phyloP scores from a whole-genome alignment of 53 echinoderm and acorn worm species.

The Luidia sarsii region DNA sequence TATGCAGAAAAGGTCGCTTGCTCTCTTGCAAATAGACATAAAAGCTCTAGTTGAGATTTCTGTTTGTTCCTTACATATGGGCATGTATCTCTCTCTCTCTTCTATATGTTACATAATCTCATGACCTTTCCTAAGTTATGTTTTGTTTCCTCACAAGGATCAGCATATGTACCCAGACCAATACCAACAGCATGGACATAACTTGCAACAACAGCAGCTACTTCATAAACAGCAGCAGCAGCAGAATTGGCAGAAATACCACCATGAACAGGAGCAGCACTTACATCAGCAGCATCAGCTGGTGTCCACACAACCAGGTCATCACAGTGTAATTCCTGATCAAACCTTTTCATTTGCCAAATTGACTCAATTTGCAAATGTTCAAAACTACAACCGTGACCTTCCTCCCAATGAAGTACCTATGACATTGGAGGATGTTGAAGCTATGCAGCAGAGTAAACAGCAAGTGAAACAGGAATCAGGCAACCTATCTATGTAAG shows the following conservation, averaged over 20 bases:
- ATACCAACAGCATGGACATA: too few relatives aligned
- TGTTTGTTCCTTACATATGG: too few relatives aligned
- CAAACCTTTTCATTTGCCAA: background rate
- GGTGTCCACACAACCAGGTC: background rate
- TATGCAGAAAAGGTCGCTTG: too few relatives aligned
- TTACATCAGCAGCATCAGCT: constrained; percentile 28
- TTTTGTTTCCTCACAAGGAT: too few relatives aligned
- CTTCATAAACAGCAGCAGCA: background rate
- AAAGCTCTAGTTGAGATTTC: too few relatives aligned
- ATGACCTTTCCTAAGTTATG: too few relatives aligned
- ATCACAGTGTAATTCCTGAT: background rate
- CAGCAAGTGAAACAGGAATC: background rate
- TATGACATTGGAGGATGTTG: constrained; percentile 12
- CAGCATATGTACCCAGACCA: too few relatives aligned
- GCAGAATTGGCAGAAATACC: constrained; percentile 6
- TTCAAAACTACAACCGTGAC: background rate
- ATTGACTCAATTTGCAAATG: background rate
- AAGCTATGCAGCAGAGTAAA: constrained; percentile 1
- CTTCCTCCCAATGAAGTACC: background rate
- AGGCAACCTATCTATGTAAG: background rate
- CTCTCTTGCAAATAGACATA: too few relatives aligned
- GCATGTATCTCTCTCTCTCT: too few relatives aligned
- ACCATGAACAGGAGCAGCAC: constrained; percentile 21
- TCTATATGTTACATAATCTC: too few relatives aligned
- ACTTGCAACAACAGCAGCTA: constrained; percentile 8